phyloP scores from a whole-genome alignment of 2,797 vertebrate genomes.

The Choloepus didactylus region DNA sequence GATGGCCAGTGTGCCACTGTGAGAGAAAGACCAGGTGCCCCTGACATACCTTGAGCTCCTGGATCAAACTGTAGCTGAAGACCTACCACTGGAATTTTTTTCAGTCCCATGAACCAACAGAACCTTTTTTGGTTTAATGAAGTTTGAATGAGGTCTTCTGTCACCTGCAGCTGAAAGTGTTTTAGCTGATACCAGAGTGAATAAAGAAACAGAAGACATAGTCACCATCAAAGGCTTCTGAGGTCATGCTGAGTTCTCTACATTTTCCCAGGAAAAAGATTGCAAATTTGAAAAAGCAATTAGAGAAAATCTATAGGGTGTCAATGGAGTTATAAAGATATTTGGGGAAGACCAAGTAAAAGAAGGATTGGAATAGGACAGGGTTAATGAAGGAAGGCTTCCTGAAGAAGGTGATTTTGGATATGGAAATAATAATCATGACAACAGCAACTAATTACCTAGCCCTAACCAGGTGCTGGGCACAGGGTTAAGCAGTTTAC shows the following conservation, averaged over 20 bases:
- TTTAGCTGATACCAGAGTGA: neutral
- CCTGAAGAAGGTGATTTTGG: neutral
- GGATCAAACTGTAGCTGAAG: conserved; percentile 42
- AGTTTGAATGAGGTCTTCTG: neutral
- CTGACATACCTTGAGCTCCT: neutral
- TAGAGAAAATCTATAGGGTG: neutral
- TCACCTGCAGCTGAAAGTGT: neutral
- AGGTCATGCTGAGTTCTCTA: neutral
- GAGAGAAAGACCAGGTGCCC: neutral
- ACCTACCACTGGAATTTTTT: neutral
- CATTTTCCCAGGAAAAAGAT: neutral
- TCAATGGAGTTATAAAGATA: neutral
- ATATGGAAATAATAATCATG: neutral
- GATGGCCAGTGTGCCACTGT: neutral
- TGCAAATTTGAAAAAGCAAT: neutral
- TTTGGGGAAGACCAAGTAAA: conserved; percentile 19
- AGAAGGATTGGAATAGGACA: neutral
- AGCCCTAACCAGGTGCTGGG: neutral
- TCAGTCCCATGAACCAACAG: neutral
- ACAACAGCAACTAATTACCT: neutral
- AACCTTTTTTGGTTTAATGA: neutral
- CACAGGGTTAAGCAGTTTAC: neutral
- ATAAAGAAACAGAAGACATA: neutral
- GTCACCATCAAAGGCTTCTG: neutral
- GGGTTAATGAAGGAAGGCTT: neutral